These are phyloP conservation scores for Nomada fucata DNA, from an alignment of 2,888 invertebrate genomes.

Conservation along the genomic window DNA sequence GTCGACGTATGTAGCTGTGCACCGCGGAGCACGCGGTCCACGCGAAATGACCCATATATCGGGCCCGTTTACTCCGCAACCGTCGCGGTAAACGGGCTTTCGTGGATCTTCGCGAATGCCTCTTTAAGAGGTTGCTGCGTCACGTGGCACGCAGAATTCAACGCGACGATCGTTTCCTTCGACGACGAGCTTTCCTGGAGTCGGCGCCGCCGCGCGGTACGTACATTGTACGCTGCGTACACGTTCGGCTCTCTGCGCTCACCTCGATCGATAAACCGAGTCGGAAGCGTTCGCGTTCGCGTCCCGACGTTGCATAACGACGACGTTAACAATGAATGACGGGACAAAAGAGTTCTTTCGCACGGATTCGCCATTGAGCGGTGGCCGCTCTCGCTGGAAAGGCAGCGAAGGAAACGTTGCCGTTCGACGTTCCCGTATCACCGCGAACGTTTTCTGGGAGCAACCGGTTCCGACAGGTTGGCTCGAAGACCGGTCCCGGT, in stretches of 20 bases:
- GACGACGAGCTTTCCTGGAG: too few species aligned
- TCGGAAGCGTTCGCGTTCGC: conserved; percentile 34
- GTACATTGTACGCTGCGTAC: too few species aligned
- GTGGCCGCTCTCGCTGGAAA: conserved; percentile 36
- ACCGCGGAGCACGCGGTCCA: conserved; percentile 42
- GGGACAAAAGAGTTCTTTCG: conserved; percentile 72
- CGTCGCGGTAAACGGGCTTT: too few species aligned
- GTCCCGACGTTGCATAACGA: conserved; percentile 63
- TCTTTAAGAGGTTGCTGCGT: too few species aligned
- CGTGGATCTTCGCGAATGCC: too few species aligned
- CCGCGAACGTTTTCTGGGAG: conserved; percentile 49
- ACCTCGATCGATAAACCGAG: conserved; percentile 58
- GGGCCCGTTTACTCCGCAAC: too few species aligned
- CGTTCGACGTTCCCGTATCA: conserved; percentile 50
- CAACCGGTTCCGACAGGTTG: conserved; percentile 61
- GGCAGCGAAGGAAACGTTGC: conserved; percentile 48
- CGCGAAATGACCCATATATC: conserved; percentile 58
- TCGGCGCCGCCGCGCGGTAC: too few species aligned
- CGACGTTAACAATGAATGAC: conserved; percentile 65
- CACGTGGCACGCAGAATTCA: too few species aligned
- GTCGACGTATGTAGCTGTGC: conserved; percentile 21
- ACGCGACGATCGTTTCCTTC: too few species aligned
- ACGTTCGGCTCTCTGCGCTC: conserved; percentile 26
- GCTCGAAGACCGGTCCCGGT: conserved; percentile 30
- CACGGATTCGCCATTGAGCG: conserved; percentile 64